These are phyloP conservation scores for Lacerta viridis DNA, from an alignment of 2,797 vertebrate genomes.

Conservation along the genomic window DNA sequence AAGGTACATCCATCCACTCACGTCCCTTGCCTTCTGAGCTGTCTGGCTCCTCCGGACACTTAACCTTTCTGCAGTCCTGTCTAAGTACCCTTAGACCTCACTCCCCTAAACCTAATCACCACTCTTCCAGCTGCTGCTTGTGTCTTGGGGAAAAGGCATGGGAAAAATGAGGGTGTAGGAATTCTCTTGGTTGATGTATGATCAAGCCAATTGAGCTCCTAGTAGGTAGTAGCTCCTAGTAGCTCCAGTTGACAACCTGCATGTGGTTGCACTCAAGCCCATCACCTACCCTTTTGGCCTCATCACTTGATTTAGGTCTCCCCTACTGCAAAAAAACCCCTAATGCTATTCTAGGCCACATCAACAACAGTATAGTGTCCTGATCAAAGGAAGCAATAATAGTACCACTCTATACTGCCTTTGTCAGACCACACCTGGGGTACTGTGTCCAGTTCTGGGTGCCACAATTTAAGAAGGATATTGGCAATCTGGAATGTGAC, in stretches of 20 bases:
- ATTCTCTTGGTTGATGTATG: background rate
- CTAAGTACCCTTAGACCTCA: background rate
- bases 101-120: no score
- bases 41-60: background rate
- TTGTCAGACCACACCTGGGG: no score
- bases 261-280: background rate
- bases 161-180: background rate
- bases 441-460: no score
- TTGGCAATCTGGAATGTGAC: no score
- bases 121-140: background rate
- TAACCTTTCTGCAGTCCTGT: background rate
- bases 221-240: background rate
- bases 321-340: background rate
- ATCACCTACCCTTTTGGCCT: background rate
- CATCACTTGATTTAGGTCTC: background rate
- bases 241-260: background rate
- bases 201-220: background rate
- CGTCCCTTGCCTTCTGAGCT: background rate
- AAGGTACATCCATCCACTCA: background rate
- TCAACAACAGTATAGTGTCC: no score
- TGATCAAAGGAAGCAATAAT: no score
- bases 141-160: background rate
- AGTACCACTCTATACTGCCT: no score
- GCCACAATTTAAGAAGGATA: no score
- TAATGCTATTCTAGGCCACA: background rate